phyloP scores from a whole-genome alignment of 2,113 vertebrate species.

The Centropus bengalensis region DNA sequence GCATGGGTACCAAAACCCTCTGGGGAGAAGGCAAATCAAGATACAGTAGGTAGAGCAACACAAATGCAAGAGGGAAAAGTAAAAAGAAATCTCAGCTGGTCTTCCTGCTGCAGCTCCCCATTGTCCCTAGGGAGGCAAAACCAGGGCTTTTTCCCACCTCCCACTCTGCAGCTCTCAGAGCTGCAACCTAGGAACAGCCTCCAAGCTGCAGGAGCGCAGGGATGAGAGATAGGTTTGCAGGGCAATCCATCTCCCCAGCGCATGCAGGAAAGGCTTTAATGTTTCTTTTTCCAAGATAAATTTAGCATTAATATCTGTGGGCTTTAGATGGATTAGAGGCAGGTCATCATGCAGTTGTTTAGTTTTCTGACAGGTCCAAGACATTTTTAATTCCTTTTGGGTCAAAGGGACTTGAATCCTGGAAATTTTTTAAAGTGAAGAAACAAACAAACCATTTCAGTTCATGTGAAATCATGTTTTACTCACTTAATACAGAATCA shows the following conservation, averaged over 20 bases:
- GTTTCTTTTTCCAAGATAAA: constrained; percentile 12
- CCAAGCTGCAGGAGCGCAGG: not conserved
- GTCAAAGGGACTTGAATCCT: not conserved
- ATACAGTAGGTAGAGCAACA: not conserved
- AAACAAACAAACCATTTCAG: not conserved
- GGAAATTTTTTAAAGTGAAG: not conserved
- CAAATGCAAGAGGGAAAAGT: not conserved
- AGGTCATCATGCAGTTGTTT: constrained; percentile 17
- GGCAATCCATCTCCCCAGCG: not conserved
- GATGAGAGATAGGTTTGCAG: not conserved
- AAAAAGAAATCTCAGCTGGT: accelerated
- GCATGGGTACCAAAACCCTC: not conserved
- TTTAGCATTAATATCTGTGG: constrained; percentile 35
- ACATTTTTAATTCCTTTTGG: constrained; percentile 30
- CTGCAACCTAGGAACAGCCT: not conserved
- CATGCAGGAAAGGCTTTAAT: not conserved
- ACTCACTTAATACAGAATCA: not conserved
- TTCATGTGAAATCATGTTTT: not conserved
- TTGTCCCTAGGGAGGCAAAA: not conserved
- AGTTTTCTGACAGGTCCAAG: not conserved
- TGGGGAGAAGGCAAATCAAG: not conserved
- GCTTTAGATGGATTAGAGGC: constrained; percentile 34
- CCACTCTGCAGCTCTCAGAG: not conserved
- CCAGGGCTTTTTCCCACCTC: not conserved
- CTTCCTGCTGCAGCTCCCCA: not conserved